Evolutionary conservation across 53 echinoderm and acorn worm species (phyloP), one percentile per base, ranked within the genome.

Genomic region (Apostichopus leukothele): DNA sequence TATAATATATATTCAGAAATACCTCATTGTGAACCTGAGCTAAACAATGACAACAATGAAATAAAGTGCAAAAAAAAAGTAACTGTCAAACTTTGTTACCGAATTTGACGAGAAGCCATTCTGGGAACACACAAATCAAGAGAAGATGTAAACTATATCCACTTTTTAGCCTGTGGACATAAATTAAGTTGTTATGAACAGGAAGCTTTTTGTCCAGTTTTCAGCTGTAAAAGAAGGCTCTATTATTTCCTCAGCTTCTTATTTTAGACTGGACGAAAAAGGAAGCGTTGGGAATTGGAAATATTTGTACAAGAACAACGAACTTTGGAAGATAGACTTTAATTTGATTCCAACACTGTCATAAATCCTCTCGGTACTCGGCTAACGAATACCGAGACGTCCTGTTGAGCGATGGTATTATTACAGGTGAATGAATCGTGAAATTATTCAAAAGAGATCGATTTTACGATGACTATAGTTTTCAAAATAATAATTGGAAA

Each of bases 111-210:
- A 63, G 12, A 7, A 63, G 63, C 63, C 63, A 63, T 63, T 63
- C 63, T 13, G 63, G 16, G 63, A 63, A 63, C 8, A 63, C 63
- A 63, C 63, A 63, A 63, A 63, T 63, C 12, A 11, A 63, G 11
- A 16, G 63, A 63, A 63, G 11, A 16, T 63, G 63, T 63, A 63
- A 63, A 7, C 63, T 13, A 63, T 63, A 63, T 63, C 63, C 11
- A 63, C 63, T 13, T 11, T 63, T 11, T 63, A 79, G 52, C 79
- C 79, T 79, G 79, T 79, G 79, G 79, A 52, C 51, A 53, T 51
- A 53, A 79, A 79, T 51, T 79, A 79, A 79, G 79, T 79, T 79
- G 79, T 79, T 79, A 79, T 19, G 50, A 79, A 52, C n/a, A 79
- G 79, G 79, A 79, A 79, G 79, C 53, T 50, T 79, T 53, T 79